phyloP scores from a whole-genome alignment of 2,113 vertebrate genomes.

The Rhinogobius similis region DNA sequence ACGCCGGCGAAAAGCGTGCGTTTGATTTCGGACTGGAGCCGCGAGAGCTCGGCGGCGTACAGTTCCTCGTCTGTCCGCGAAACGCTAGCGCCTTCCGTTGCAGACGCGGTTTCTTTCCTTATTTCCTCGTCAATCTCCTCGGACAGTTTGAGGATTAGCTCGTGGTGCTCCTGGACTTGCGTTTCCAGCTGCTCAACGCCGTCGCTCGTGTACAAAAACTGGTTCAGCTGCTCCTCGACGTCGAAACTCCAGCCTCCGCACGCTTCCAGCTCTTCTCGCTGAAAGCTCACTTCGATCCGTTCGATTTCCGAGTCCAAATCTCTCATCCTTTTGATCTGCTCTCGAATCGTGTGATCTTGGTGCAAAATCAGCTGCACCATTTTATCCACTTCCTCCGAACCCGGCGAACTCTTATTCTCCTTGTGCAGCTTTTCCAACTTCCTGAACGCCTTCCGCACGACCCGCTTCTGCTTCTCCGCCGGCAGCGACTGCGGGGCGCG shows the following conservation, averaged over 20 bases:
- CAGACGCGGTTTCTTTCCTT: slow-evolving; percentile 18
- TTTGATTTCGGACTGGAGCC: slow-evolving; percentile 81
- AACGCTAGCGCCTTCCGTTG: slow-evolving; percentile 45
- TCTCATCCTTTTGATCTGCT: slow-evolving; percentile 87
- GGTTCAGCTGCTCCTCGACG: slow-evolving; percentile 70
- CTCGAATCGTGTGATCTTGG: slow-evolving; percentile 92
- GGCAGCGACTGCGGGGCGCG: slow-evolving; percentile 83
- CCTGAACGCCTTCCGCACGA: slow-evolving; percentile 91
- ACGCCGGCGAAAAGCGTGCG: slow-evolving; percentile 84
- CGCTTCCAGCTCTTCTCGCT: slow-evolving; percentile 6
- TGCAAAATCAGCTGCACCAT: slow-evolving; percentile 90
- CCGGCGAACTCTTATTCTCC: slow-evolving; percentile 65
- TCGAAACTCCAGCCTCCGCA: slow-evolving; percentile 25
- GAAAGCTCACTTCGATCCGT: slow-evolving; percentile 70
- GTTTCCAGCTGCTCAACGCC: slow-evolving; percentile 83
- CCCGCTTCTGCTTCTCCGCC: slow-evolving; percentile 88
- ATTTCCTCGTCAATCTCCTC: slow-evolving; percentile 87
- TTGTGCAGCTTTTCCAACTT: slow-evolving; percentile 92
- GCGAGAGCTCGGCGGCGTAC: slow-evolving; percentile 76
- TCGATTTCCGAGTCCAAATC: slow-evolving; percentile 89
- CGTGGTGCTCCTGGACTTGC: slow-evolving; percentile 80
- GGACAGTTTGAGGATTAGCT: slow-evolving; percentile 85
- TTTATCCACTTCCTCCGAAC: slow-evolving; percentile 82
- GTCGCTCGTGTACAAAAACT: slow-evolving; percentile 76
- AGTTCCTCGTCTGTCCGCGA: slow-evolving; percentile 37